These are phyloP conservation scores for Spisula subtruncata DNA, from an alignment of 2,888 invertebrate genomes.

Conservation along the genomic window DNA sequence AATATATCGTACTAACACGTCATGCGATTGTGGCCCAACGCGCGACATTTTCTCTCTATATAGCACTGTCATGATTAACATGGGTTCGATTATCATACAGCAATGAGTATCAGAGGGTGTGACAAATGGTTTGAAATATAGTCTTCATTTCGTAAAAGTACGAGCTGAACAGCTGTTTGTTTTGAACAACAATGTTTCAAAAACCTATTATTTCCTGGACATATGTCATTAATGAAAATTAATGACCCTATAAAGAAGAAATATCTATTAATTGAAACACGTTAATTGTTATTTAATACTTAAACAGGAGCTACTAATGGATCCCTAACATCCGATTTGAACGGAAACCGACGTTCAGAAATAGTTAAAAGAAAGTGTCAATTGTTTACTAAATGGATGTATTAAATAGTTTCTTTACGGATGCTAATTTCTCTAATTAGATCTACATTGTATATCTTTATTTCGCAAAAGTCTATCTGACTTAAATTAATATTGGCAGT, in stretches of 20 bases:
- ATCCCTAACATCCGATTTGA: not conserved
- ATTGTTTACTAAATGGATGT: not conserved
- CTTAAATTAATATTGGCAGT: too few relatives aligned
- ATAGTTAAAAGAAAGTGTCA: not conserved
- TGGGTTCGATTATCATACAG: not conserved
- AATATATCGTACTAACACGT: not conserved
- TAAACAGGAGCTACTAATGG: not conserved
- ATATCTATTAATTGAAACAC: not conserved
- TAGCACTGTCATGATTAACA: not conserved
- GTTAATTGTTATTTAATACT: not conserved
- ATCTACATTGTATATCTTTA: too few relatives aligned
- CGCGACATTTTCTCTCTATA: not conserved
- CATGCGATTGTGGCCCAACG: not conserved
- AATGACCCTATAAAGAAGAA: not conserved
- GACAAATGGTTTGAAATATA: not conserved
- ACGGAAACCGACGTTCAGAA: slow-evolving; percentile 11
- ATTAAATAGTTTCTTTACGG: too few relatives aligned
- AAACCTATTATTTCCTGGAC: not conserved
- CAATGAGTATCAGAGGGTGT: not conserved
- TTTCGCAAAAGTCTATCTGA: too few relatives aligned
- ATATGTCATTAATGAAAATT: not conserved
- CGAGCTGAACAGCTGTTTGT: not conserved
- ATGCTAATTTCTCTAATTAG: too few relatives aligned
- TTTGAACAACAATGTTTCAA: not conserved
- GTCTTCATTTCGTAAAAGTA: not conserved